Conservation (phyloP, 1,140 invertebrate species). For the Drusus annulatus region DNA sequence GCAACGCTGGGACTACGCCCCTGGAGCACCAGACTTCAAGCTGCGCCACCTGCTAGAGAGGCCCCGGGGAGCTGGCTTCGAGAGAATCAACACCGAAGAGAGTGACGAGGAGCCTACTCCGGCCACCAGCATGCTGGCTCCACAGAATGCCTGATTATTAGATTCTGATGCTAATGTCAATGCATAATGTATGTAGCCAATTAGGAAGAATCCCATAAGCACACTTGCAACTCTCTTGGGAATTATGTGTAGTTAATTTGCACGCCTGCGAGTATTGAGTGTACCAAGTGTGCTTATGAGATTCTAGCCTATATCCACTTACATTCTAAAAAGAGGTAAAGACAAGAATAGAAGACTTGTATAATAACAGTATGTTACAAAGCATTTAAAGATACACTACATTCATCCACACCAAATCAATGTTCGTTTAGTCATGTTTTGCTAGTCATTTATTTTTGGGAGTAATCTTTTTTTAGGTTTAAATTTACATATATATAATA, state of each 20-base stretch:
- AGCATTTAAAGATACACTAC: too few species aligned
- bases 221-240: too few species aligned
- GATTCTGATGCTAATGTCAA: constrained; percentile 33
- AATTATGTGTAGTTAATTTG: too few species aligned
- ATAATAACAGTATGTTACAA: not conserved
- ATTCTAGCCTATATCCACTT: not conserved
- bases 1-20: constrained; percentile 69
- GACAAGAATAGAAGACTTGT: constrained; percentile 26
- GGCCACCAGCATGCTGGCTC: constrained; percentile 64
- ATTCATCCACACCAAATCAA: too few species aligned
- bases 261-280: too few species aligned
- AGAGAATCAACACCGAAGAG: constrained; percentile 68
- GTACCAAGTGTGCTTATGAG: too few species aligned
- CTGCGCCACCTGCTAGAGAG: constrained; percentile 66
- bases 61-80: constrained; percentile 64
- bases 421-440: too few species aligned
- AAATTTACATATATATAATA: too few species aligned
- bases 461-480: too few species aligned
- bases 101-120: constrained; percentile 69
- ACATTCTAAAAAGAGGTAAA: constrained; percentile 15
- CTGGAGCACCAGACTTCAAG: constrained; percentile 66
- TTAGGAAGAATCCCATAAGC: not conserved
- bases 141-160: constrained; percentile 59
- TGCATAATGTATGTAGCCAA: constrained; percentile 35
- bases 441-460: too few species aligned